Evolutionary conservation across 30 jellyfish, hydroid and myxozoan species (phyloP).

Genomic region (Euphysa ruthae): DNA sequence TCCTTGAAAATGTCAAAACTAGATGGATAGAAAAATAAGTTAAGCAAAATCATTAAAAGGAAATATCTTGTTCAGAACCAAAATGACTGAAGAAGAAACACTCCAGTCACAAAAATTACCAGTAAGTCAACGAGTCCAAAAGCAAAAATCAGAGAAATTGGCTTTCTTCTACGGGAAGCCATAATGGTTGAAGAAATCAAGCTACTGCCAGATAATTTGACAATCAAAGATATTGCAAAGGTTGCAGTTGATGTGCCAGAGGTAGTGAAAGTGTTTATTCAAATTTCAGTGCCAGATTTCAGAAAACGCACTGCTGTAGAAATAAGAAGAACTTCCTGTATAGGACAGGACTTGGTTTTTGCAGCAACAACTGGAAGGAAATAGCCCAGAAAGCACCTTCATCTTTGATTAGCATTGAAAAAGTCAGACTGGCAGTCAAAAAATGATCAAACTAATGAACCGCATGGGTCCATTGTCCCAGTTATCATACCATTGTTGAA

Average conservation of each 20-base stretch:
- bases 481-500: too few species aligned
- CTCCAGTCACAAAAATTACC: background rate
- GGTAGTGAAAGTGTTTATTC: background rate
- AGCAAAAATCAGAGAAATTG: background rate
- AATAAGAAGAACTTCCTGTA: too few species aligned
- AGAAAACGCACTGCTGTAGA: too few species aligned
- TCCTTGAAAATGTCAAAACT: too few species aligned
- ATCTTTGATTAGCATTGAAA: too few species aligned
- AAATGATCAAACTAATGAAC: too few species aligned
- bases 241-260: slow-evolving; percentile 11
- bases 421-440: too few species aligned
- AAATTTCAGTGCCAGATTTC: too few species aligned
- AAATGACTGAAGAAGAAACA: background rate
- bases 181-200: background rate
- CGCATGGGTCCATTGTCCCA: too few species aligned
- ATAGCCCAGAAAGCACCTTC: too few species aligned
- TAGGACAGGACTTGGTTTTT: too few species aligned
- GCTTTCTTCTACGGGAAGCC: background rate
- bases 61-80: background rate
- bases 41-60: background rate
- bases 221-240: background rate
- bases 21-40: background rate
- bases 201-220: background rate
- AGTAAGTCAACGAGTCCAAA: background rate
- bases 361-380: too few species aligned